Conservation (phyloP, 2,113 vertebrate species). For the Pluvianellus socialis region DNA sequence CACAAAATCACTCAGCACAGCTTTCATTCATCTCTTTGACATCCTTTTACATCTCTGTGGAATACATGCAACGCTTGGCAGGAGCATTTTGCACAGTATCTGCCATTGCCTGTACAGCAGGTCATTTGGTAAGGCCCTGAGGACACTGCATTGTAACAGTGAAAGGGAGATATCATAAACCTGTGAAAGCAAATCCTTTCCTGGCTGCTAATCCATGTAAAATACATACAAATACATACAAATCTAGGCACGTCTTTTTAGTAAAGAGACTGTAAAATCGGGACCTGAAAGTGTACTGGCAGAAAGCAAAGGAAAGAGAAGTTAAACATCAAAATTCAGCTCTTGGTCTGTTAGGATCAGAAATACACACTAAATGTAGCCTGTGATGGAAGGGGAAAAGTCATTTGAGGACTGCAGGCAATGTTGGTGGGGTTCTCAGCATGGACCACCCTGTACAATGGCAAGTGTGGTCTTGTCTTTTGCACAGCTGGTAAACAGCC, state of each 20-base stretch:
- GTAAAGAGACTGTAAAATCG: not conserved
- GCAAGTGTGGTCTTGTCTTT: fast-evolving
- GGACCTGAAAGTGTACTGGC: not conserved
- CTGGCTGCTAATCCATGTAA: not conserved
- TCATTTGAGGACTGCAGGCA: not conserved
- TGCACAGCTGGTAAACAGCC: not conserved
- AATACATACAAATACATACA: no score
- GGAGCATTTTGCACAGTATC: not conserved
- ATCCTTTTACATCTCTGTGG: not conserved
- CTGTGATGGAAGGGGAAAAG: not conserved
- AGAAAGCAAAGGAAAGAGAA: not conserved
- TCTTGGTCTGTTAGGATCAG: not conserved
- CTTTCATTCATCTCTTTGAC: not conserved
- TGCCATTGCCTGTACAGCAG: not conserved
- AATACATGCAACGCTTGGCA: not conserved
- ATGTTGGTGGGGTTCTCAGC: not conserved
- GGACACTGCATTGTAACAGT: not conserved
- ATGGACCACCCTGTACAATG: not conserved
- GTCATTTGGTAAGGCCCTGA: not conserved
- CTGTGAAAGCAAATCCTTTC: not conserved
- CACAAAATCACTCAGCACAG: not conserved
- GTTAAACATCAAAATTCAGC: not conserved
- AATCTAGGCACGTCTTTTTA: not conserved
- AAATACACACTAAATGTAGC: not conserved
- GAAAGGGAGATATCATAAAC: not conserved